Base-by-base conservation (phyloP, 2,113 vertebrate species). In the rabbit (Oryctolagus cuniculus) region DNA sequence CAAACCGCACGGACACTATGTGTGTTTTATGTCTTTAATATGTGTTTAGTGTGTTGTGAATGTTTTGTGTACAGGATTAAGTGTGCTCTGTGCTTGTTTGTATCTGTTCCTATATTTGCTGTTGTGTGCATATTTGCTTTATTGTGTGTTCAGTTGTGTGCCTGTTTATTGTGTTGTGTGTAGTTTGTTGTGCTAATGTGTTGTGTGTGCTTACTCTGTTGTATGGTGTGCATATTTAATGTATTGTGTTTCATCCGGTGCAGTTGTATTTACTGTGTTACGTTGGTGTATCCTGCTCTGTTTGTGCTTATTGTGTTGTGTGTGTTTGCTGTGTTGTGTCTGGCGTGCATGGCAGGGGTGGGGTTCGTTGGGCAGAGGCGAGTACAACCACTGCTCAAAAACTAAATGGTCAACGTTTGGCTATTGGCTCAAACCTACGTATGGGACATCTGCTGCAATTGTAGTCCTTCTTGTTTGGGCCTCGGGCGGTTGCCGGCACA, bases 31-130 rank as follows among this genome's bases (percentile, higher is more conserved):
- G 51, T 38, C 49, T 75, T 88, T 53, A 34, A 53, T 38, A 27
- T 67, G 44, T 31, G n/a, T 38, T 88, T 64, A 31, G 10, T 31
- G 22, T 67, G 72, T 29, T 66, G 49, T 64, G 82, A 53, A 12
- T 51, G 51, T 84, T 89, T 87, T n/a, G 67, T 84, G n/a, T 72
- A 64, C 24, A 36, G 27, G 22, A 51, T 86, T 58, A 70, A 67
- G 15, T 34, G 63, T 70, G 13, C 51, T 75, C 10, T 38, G 38
- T 53, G 58, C 36, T 34, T 51, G 63, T 83, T 74, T 75, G 58
- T 55, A 64, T 78, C 70, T 93, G 51, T 85, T 61, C 31, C 27
- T 27, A 11, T 64, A 11, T 77, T 95, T 91, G 58, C 70, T 82
- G 29, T 63, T 69, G 10, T 19, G 51, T 64, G 58, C 3, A 2